Base-by-base conservation (phyloP, 2,888 invertebrate genomes). In the Noctua janthina region DNA sequence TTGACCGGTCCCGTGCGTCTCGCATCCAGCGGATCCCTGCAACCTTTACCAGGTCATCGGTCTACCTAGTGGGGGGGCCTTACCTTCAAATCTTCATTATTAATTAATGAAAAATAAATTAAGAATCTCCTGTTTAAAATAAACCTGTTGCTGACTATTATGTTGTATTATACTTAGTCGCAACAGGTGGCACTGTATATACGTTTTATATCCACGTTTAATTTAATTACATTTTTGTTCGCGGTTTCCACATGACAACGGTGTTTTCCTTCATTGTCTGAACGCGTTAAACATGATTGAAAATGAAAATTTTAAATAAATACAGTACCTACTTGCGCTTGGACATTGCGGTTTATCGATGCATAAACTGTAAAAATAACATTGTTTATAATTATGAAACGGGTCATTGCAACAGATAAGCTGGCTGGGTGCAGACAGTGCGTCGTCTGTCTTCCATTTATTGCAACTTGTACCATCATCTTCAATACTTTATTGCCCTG, bases 351-450 rank as follows among this genome's bases (percentile, higher is more conserved):
- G 73, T 87, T 81, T 81, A 78, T 76, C 51, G 67, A 77, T 35
- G 74, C 74, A 66, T 74, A 73, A 67, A 77, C 29, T 76, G 59
- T 75, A 73, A 78, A 79, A 79, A 68, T 64, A 73, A 29, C 56
- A 54, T 78, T 88, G 74, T 86, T 85, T 87, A 83, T 85, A 85
- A 84, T 86, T 78, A 88, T 87, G 84, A 89, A 82, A 87, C 83
- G 76, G 89, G 88, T 91, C 90, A 89, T 87, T 87, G 89, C 83
- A 88, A 82, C 79, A 89, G 93, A 93, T 93, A 93, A 93, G 87
- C 82, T 79, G 83, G 79, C 71, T 78, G 83, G 78, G 84, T 84
- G 90, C 92, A 94, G 94, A 94, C 94, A 93, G 92, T 91, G 87
- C 89, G 94, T 91, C 93, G 92, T 92, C 92, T 91, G 88, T 92